These are phyloP conservation scores for Dorcus parallelipipedus DNA, from an alignment of 2,888 invertebrate species.

Conservation along the genomic window DNA sequence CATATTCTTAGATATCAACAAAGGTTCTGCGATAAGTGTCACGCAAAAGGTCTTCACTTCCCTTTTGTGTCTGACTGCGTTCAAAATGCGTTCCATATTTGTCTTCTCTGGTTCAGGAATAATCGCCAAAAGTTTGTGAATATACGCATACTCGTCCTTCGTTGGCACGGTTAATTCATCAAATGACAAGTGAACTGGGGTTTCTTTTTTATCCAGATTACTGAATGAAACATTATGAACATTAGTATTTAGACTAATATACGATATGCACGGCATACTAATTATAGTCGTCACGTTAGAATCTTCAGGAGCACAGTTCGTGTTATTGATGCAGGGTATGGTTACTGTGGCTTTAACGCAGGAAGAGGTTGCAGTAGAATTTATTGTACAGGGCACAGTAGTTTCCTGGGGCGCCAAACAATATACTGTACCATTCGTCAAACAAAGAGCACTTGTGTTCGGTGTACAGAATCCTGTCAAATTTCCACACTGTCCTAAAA, in stretches of 20 bases:
- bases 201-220: background rate
- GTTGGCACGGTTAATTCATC: too few relatives aligned
- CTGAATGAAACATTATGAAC: too few relatives aligned
- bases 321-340: constrained; percentile 8
- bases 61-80: background rate
- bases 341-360: constrained; percentile 7
- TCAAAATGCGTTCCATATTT: too few relatives aligned
- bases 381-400: constrained; percentile 7
- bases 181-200: background rate
- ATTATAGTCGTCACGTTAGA: constrained; percentile 7
- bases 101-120: too few relatives aligned
- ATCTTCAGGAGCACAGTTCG: constrained; percentile 4
- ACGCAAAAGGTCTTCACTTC: constrained; percentile 3
- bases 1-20: constrained; percentile 2
- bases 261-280: constrained; percentile 11
- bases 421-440: constrained; percentile 13
- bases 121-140: too few relatives aligned
- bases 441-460: constrained; percentile 9
- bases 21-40: constrained; percentile 12
- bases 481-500: constrained; percentile 9
- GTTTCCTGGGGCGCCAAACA: constrained; percentile 9
- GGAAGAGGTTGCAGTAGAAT: constrained; percentile 3
- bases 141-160: too few relatives aligned
- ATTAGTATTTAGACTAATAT: constrained; percentile 1
- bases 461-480: constrained; percentile 8